Evolutionary conservation across 2,113 vertebrate species (phyloP), one percentile per base, ranked within the genome.

Genomic region (Brachyhypopomus occidentalis): DNA sequence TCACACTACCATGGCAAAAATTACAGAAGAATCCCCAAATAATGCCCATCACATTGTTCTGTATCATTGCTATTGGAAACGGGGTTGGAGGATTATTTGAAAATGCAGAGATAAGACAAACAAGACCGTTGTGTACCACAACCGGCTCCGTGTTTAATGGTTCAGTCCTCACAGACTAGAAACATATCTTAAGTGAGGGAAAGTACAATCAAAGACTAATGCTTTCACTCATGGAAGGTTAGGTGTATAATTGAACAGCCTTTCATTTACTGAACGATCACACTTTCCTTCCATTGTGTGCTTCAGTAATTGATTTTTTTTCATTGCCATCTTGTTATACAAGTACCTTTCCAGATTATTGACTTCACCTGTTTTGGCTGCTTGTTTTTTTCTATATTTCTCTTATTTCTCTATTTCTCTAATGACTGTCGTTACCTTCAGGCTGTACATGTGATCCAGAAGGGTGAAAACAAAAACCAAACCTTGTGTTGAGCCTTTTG

Each of bases 301-400:
- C 14, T 69, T 72, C 62, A 63, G 41, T 62, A 38, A 83, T 75
- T 16, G 67, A 80, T 83, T 83, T 83, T 78, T 72, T 71, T 52
- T 1, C 20, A 34, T 60, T 59, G n/a, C 6, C 30, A 30, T 30
- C 3, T 70, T 52, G 75, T 75, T 74, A 36, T 78, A 78, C 81
- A 81, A 80, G 82, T 78, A 36, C 56, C 79, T 71, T 75, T 78
- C 30, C 60, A 62, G 72, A 83, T 79, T 80, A 72, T 41, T 82
- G 60, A 36, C 58, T 74, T 82, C 30, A 60, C 70, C 30, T 17
- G 19, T 55, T 34, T 59, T n/a, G 22, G 11, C 74, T 38, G 2
- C 14, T 72, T 82, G 22, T 14, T 45, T 41, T 2, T 59, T n/a
- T n/a, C n/a, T n/a, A 1, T 63, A n/a, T 63, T 3, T 63, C 60